Percentiles rank a stretch among this genome's conserved stretches.
Evolutionary conservation across 2,113 vertebrate species (phyloP).

Genomic region (Hoplias malabaricus): DNA sequence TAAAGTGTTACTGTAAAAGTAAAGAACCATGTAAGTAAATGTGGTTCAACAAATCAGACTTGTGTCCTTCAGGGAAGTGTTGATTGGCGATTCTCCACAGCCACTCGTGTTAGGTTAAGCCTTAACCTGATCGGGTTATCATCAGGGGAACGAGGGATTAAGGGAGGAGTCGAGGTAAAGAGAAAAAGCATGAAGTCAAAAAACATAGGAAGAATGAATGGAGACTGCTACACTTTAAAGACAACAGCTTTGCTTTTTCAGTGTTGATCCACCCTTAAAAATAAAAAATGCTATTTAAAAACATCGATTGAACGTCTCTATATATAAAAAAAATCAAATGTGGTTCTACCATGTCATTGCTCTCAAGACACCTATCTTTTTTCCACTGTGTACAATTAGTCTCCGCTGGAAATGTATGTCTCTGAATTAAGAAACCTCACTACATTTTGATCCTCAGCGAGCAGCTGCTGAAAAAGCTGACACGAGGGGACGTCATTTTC

Average conservation of each 20-base stretch:
- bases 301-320: no score
- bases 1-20: no score
- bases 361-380: no score
- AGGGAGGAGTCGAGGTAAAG: not conserved
- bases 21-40: not conserved
- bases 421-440: no score
- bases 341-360: no score
- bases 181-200: conserved; percentile 26
- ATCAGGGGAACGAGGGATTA: not conserved
- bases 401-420: conserved; percentile 1
- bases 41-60: not conserved
- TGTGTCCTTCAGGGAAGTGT: not conserved
- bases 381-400: no score
- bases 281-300: no score
- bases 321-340: no score
- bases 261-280: no score
- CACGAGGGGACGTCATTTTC: not conserved
- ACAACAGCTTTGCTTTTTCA: no score
- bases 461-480: not conserved
- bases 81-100: not conserved
- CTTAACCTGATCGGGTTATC: not conserved
- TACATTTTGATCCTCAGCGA: not conserved
- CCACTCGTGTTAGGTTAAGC: not conserved
- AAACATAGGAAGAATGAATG: not conserved
- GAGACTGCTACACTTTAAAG: no score